Conservation (phyloP, 1,140 invertebrate species). For the Cyphomyrmex costatus region DNA sequence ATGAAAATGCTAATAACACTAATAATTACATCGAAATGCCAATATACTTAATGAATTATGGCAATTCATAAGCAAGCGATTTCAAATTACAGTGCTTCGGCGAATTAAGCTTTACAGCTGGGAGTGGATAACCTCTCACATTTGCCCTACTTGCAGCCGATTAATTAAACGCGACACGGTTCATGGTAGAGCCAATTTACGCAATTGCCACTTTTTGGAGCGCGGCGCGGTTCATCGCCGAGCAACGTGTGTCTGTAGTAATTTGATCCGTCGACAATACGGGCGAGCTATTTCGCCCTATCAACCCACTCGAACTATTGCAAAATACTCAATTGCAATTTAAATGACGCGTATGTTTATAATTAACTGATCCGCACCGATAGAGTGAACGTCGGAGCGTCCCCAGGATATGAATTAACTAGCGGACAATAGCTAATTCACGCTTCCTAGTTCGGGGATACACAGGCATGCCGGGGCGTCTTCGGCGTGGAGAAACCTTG, state of each 20-base stretch:
- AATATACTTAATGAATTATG: neutral
- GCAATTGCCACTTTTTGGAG: conserved; percentile 63
- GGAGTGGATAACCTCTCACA: conserved; percentile 44
- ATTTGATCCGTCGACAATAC: conserved; percentile 59
- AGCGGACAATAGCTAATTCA: conserved; percentile 51
- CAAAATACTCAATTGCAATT: conserved; percentile 62
- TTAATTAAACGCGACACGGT: conserved; percentile 63
- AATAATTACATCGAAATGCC: neutral
- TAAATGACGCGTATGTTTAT: conserved; percentile 58
- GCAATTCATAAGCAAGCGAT: conserved; percentile 13
- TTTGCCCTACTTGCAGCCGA: conserved; percentile 51
- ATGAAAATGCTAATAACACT: neutral
- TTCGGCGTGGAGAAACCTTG: conserved; percentile 9
- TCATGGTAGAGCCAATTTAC: conserved; percentile 62
- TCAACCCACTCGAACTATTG: conserved; percentile 38
- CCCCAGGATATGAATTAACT: conserved; percentile 41
- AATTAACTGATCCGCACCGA: conserved; percentile 41
- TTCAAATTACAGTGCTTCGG: conserved; percentile 2
- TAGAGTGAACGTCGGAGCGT: neutral
- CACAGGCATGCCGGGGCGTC: neutral
- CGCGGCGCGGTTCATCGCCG: conserved; percentile 38
- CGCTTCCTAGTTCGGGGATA: conserved; percentile 5
- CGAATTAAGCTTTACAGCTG: conserved; percentile 47
- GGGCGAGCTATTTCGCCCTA: conserved; percentile 38
- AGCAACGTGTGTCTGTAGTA: conserved; percentile 55